Conservation (phyloP, 2,797 vertebrate genomes). For the Muraenolepis orangiensis region DNA sequence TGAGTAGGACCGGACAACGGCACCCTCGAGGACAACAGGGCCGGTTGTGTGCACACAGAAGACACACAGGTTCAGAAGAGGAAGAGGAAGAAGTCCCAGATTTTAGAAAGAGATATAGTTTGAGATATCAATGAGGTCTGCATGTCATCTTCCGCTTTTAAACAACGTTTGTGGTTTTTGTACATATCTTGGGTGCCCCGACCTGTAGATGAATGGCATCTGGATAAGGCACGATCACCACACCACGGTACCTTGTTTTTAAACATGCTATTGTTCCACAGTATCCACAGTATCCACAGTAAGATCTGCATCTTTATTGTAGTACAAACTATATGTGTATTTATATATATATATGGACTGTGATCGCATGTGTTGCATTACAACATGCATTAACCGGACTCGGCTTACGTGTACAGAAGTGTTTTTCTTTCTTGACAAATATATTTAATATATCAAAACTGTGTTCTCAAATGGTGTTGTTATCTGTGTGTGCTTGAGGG, state of each 20-base stretch:
- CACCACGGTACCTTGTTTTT: not conserved
- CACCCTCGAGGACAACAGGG: not conserved
- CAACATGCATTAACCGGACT: not conserved
- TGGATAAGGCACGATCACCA: not conserved
- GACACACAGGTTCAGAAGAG: not conserved
- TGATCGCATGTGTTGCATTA: not conserved
- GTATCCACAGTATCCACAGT: too few species aligned
- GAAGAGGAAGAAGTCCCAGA: too few species aligned
- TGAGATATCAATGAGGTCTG: not conserved
- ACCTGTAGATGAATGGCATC: not conserved
- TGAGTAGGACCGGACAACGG: constrained; percentile 36
- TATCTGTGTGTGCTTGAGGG: not conserved
- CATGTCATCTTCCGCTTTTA: not conserved
- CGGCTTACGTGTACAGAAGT: not conserved
- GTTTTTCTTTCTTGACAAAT: not conserved
- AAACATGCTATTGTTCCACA: not conserved
- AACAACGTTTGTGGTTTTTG: not conserved
- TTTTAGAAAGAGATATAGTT: too few species aligned
- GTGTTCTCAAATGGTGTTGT: not conserved
- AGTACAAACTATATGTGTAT: not conserved
- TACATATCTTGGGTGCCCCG: not conserved
- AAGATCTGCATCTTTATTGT: not conserved
- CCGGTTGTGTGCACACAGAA: constrained; percentile 1
- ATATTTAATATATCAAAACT: not conserved
- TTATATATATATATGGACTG: not conserved